A percentile compares a stretch with the other conserved stretches of the same genome.
Evolutionary conservation across 2,888 invertebrate species (phyloP).

Genomic region (Lottia gigantea): DNA sequence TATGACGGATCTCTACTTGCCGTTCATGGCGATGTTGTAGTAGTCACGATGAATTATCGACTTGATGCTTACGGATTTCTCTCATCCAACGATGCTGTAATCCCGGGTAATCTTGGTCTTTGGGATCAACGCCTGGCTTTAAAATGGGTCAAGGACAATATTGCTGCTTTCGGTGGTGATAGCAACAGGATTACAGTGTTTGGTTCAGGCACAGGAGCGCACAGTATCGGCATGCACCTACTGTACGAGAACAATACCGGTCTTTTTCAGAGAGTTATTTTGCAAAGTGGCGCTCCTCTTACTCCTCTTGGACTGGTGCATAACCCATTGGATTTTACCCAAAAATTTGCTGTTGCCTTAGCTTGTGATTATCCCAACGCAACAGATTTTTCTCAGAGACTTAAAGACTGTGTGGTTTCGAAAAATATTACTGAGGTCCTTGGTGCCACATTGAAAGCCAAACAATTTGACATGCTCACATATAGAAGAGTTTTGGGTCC

Average conservation of each 20-base stretch:
- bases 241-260: slow-evolving; percentile 41
- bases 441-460: slow-evolving; percentile 13
- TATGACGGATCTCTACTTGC: slow-evolving; percentile 40
- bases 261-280: slow-evolving; percentile 44
- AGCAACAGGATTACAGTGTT: slow-evolving; percentile 39
- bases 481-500: slow-evolving; percentile 24
- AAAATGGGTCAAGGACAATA: slow-evolving; percentile 47
- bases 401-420: slow-evolving; percentile 26
- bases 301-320: neutral
- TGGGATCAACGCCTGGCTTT: slow-evolving; percentile 49
- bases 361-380: neutral
- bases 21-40: slow-evolving; percentile 34
- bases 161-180: slow-evolving; percentile 42
- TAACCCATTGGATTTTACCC: neutral
- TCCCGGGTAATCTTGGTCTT: slow-evolving; percentile 50
- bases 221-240: slow-evolving; percentile 37
- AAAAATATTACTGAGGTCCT: slow-evolving; percentile 17
- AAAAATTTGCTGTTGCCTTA: neutral
- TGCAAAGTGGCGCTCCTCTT: slow-evolving; percentile 41
- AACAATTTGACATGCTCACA: neutral
- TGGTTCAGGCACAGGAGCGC: slow-evolving; percentile 49
- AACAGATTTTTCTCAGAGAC: slow-evolving; percentile 13
- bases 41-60: slow-evolving; percentile 48
- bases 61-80: slow-evolving; percentile 49
- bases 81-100: slow-evolving; percentile 34